Conservation (phyloP, 1,140 invertebrate genomes). For the Drosophila nannoptera region DNA sequence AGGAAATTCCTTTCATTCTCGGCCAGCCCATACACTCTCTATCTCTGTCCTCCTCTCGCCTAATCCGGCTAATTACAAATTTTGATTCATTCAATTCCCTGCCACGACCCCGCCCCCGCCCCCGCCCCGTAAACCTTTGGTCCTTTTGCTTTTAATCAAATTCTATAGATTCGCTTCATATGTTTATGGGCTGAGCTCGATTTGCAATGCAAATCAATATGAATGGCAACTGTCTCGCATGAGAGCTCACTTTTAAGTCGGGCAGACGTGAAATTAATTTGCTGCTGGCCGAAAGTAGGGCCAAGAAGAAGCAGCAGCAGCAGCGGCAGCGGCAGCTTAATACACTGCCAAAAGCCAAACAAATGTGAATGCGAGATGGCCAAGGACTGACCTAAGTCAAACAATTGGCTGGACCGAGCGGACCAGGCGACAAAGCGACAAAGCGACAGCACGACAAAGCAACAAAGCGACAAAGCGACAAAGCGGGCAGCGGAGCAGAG, state of each 20-base stretch:
- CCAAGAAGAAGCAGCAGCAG: neutral
- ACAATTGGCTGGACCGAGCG: constrained; percentile 51
- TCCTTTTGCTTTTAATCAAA: constrained; percentile 14
- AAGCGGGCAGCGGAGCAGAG: constrained; percentile 18
- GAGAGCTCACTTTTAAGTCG: constrained; percentile 7
- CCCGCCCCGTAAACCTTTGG: neutral
- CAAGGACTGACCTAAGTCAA: constrained; percentile 50
- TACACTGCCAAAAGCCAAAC: constrained; percentile 25
- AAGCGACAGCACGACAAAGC: neutral
- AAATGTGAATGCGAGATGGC: constrained; percentile 38
- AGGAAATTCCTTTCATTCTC: no score
- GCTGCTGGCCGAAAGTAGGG: constrained; percentile 9
- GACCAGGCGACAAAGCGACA: constrained; percentile 18
- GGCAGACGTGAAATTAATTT: constrained; percentile 63
- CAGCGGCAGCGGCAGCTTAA: constrained; percentile 29
- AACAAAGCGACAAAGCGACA: constrained; percentile 10
- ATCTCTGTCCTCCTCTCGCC: no score
- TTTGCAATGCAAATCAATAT: constrained; percentile 22
- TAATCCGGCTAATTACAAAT: neutral
- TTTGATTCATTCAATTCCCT: neutral
- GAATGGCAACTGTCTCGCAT: constrained; percentile 17
- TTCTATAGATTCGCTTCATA: neutral
- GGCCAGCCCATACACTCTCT: no score
- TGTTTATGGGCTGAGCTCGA: neutral
- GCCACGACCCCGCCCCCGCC: neutral